Percentiles rank a stretch among this genome's conserved stretches.
Evolutionary conservation across 2,888 invertebrate species (phyloP).

Genomic region (Xestia rhomboidea): DNA sequence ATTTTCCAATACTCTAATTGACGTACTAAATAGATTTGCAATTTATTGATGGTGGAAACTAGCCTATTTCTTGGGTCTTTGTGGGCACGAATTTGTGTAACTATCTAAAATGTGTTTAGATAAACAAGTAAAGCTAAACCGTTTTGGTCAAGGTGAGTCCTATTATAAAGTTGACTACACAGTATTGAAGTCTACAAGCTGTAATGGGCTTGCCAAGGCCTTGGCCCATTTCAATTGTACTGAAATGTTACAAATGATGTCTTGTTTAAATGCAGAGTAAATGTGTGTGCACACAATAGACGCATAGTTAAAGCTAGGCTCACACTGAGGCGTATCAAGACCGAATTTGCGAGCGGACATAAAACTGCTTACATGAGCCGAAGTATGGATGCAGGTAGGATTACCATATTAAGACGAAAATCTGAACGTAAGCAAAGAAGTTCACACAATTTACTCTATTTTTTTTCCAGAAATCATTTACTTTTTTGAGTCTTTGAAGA

Average conservation of each 20-base stretch:
- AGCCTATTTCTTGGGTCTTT: too few species aligned
- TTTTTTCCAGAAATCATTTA: neutral
- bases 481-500: neutral
- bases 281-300: slow-evolving; percentile 49
- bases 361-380: neutral
- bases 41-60: too few species aligned
- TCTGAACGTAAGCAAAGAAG: neutral
- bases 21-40: too few species aligned
- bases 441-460: neutral
- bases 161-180: slow-evolving; percentile 18
- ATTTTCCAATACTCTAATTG: too few species aligned
- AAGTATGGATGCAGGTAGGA: neutral
- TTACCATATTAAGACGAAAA: neutral
- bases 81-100: too few species aligned
- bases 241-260: slow-evolving; percentile 29
- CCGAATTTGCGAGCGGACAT: neutral
- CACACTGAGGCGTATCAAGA: slow-evolving; percentile 12
- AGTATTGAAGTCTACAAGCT: slow-evolving; percentile 30
- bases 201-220: slow-evolving; percentile 29
- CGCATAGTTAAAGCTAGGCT: slow-evolving; percentile 24
- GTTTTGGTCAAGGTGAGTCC: slow-evolving; percentile 1
- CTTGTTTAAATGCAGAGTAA: slow-evolving; percentile 21
- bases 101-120: neutral
- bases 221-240: slow-evolving; percentile 37
- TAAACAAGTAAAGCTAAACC: neutral